Conservation (phyloP, 2,113 vertebrate genomes). For the Boulengeromyrus knoepffleri region DNA sequence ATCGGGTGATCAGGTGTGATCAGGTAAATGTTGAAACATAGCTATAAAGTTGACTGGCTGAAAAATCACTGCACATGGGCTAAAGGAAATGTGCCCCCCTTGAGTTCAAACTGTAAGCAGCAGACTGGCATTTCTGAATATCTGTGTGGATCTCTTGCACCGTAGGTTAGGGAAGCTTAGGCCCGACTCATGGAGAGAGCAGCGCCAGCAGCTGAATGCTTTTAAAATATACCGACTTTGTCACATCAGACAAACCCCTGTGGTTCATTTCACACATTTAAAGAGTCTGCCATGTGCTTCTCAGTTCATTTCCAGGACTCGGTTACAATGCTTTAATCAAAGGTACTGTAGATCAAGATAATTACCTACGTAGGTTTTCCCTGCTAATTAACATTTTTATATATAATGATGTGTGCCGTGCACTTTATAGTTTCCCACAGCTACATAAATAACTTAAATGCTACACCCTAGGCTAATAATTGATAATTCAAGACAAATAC, state of each 20-base stretch:
- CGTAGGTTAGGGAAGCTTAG: not conserved
- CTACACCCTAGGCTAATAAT: not conserved
- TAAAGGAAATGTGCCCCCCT: not conserved
- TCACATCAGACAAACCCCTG: not conserved
- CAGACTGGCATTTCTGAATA: not conserved
- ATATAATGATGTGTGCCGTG: not conserved
- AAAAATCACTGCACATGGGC: not conserved
- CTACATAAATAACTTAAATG: not conserved
- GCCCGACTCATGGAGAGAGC: not conserved
- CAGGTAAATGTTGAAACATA: not conserved
- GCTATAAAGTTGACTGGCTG: not conserved
- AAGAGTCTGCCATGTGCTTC: not conserved
- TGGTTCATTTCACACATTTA: not conserved
- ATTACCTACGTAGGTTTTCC: not conserved
- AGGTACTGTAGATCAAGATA: not conserved
- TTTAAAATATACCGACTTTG: not conserved
- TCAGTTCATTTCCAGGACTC: not conserved
- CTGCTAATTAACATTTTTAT: not conserved
- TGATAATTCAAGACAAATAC: not conserved
- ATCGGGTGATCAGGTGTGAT: not conserved
- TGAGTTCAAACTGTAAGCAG: not conserved
- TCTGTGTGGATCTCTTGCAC: not conserved
- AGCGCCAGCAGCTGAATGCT: not conserved
- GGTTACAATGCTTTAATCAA: not conserved
- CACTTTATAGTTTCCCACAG: not conserved